These are phyloP conservation scores for Bursaphelenchus mucronatus DNA, from an alignment of 1,140 invertebrate species.

Conservation along the genomic window DNA sequence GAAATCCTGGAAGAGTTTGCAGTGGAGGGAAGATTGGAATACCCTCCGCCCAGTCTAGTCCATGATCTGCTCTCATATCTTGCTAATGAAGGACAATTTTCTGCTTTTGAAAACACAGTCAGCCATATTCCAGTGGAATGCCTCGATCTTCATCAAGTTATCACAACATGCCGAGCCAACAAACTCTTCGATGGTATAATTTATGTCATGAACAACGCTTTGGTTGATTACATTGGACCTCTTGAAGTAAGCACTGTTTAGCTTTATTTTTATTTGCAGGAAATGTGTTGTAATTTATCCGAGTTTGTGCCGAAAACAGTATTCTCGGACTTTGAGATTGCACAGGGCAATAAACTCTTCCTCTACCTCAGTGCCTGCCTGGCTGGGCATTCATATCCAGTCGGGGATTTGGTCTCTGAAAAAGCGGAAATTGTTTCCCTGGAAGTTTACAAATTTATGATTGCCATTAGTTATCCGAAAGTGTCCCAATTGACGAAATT, in stretches of 20 bases:
- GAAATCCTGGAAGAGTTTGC: constrained; percentile 67
- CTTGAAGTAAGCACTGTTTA: constrained; percentile 71
- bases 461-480: constrained; percentile 54
- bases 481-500: background rate
- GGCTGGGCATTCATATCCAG: constrained; percentile 81
- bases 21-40: constrained; percentile 63
- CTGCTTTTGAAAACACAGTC: constrained; percentile 74
- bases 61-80: constrained; percentile 66
- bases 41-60: constrained; percentile 66
- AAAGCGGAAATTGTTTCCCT: constrained; percentile 71
- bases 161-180: constrained; percentile 74
- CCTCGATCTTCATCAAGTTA: constrained; percentile 77
- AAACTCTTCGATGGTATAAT: constrained; percentile 80
- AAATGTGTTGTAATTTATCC: constrained; percentile 49
- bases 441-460: constrained; percentile 68
- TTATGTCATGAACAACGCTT: constrained; percentile 79
- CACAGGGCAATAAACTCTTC: constrained; percentile 80
- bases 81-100: constrained; percentile 62
- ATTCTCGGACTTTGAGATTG: constrained; percentile 59
- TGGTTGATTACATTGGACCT: constrained; percentile 77
- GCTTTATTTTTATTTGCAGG: constrained; percentile 36
- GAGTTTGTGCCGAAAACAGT: constrained; percentile 59
- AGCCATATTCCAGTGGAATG: constrained; percentile 76
- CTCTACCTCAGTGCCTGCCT: constrained; percentile 87
- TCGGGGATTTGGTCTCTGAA: constrained; percentile 74